A percentile compares a stretch with the other conserved stretches of the same genome.
phyloP scores from a whole-genome alignment of 2,113 vertebrate species.

The Peromyscus maniculatus region DNA sequence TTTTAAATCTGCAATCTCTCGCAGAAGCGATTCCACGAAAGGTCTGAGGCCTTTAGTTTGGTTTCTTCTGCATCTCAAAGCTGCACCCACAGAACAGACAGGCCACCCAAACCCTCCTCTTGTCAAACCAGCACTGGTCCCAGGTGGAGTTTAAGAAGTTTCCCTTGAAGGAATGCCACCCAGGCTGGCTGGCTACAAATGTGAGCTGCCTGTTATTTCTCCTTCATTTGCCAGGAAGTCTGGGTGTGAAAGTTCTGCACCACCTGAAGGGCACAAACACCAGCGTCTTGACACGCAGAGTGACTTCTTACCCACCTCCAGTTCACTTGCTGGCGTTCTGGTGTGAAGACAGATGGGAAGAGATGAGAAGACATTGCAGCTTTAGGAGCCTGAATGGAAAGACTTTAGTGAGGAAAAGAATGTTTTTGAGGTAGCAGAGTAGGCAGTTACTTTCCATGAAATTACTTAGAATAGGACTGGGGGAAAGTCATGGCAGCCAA shows the following conservation, averaged over 20 bases:
- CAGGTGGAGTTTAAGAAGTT: background rate
- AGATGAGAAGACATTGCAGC: background rate
- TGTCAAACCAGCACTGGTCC: background rate
- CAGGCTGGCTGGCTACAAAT: background rate
- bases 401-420: background rate
- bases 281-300: background rate
- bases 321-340: background rate
- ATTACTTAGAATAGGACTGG: background rate
- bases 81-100: background rate
- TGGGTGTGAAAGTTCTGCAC: background rate
- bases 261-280: background rate
- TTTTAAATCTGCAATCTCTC: background rate
- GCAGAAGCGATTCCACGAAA: conserved; percentile 1
- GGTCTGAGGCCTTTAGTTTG: background rate
- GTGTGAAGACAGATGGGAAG: background rate
- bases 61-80: background rate
- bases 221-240: conserved; percentile 55
- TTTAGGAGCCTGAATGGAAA: conserved; percentile 12
- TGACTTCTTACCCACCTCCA: background rate
- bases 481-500: background rate
- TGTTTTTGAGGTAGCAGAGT: background rate
- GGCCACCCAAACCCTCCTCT: background rate
- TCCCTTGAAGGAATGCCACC: conserved; percentile 42
- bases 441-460: background rate
- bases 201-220: conserved; percentile 26